These are phyloP conservation scores for Alviniconcha marisindica DNA, from an alignment of 1,140 invertebrate genomes.

Conservation along the genomic window DNA sequence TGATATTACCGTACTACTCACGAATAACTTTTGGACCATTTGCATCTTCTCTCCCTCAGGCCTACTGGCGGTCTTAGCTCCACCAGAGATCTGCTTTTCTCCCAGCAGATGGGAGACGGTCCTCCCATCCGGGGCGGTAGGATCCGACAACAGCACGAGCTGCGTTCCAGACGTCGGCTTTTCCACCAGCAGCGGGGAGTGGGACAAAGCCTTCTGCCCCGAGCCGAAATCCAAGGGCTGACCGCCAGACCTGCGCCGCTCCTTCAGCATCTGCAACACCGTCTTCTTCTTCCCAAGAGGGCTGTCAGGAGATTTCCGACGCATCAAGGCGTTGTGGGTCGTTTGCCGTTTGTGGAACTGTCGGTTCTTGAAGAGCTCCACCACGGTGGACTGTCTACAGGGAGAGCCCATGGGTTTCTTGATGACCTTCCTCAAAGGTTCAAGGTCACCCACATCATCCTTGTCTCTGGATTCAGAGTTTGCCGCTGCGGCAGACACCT, in stretches of 20 bases:
- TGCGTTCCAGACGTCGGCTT: too few species aligned
- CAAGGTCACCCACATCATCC: neutral
- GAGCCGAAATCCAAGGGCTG: too few species aligned
- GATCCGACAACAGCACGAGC: too few species aligned
- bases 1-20: slow-evolving; percentile 30
- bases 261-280: slow-evolving; percentile 5
- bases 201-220: too few species aligned
- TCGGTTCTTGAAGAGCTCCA: neutral
- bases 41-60: neutral
- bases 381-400: slow-evolving; percentile 1
- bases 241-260: neutral
- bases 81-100: too few species aligned
- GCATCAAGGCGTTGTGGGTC: neutral
- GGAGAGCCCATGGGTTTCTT: neutral
- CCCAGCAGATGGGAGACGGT: too few species aligned
- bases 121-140: too few species aligned
- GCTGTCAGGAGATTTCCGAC: neutral
- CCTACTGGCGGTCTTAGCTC: neutral
- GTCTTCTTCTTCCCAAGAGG: neutral
- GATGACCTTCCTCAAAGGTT: neutral
- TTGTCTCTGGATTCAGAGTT: neutral
- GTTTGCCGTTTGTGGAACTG: neutral
- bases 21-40: slow-evolving; percentile 26
- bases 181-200: too few species aligned
- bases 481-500: neutral